Conservation (phyloP, 2,113 vertebrate genomes). For the Sinocyclocheilus grahami region DNA sequence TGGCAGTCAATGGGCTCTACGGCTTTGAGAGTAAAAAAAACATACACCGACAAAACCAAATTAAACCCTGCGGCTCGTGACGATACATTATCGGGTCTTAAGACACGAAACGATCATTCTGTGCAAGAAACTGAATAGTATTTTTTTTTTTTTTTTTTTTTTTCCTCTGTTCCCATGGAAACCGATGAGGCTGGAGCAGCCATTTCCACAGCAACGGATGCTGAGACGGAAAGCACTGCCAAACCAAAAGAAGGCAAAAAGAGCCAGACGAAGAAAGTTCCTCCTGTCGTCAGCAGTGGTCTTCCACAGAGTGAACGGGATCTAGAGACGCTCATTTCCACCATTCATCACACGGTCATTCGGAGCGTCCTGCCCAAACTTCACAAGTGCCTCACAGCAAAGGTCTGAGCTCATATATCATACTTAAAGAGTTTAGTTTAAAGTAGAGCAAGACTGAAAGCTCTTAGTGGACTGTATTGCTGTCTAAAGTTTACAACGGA, state of each 20-base stretch:
- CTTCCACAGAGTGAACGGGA: constrained; percentile 85
- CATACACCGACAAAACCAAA: too few relatives aligned
- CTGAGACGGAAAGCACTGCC: constrained; percentile 35
- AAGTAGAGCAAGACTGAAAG: not conserved
- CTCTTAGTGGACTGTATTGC: not conserved
- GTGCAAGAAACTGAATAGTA: too few relatives aligned
- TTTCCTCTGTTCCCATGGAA: too few relatives aligned
- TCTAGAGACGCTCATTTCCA: constrained; percentile 79
- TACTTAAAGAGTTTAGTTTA: not conserved
- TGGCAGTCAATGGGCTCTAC: too few relatives aligned
- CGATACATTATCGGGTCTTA: too few relatives aligned
- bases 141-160: too few relatives aligned
- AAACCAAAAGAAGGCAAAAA: not conserved
- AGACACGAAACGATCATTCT: too few relatives aligned
- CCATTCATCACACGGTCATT: constrained; percentile 84
- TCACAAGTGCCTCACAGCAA: constrained; percentile 89
- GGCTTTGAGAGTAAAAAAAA: too few relatives aligned
- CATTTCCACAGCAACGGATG: constrained; percentile 73
- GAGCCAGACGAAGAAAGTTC: constrained; percentile 17
- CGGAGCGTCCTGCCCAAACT: constrained; percentile 86
- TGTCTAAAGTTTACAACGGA: not conserved
- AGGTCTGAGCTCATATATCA: constrained; percentile 71
- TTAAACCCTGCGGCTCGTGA: too few relatives aligned
- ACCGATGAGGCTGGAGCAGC: constrained; percentile 57
- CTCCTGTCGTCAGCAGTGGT: constrained; percentile 63